Percentiles rank a stretch among this genome's conserved stretches.
phyloP scores from a whole-genome alignment of 2,888 invertebrate genomes.

The Mythimna albipuncta region DNA sequence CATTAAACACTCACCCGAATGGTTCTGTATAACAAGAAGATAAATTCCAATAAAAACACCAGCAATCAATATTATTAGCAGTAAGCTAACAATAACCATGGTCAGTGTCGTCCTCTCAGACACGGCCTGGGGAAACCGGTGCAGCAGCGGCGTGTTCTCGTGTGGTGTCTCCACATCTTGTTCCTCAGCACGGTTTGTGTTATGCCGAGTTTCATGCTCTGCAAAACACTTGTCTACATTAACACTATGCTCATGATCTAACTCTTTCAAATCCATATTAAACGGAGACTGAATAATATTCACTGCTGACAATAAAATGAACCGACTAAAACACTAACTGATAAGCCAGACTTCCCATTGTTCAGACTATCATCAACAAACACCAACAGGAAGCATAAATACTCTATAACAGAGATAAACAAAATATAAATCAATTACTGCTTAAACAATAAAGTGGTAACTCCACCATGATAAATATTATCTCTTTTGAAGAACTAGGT shows the following conservation, averaged over 20 bases:
- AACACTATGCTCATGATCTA: constrained; percentile 29
- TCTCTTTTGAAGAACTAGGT: not conserved
- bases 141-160: constrained; percentile 78
- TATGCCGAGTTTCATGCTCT: constrained; percentile 82
- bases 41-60: constrained; percentile 83
- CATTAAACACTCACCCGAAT: constrained; percentile 73
- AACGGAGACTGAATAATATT: constrained; percentile 11
- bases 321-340: constrained; percentile 41
- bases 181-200: constrained; percentile 68
- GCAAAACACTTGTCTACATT: constrained; percentile 50
- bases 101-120: constrained; percentile 64
- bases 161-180: constrained; percentile 44
- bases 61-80: constrained; percentile 75
- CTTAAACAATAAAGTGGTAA: constrained; percentile 59
- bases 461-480: constrained; percentile 49
- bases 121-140: constrained; percentile 67
- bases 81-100: constrained; percentile 70
- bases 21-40: constrained; percentile 78
- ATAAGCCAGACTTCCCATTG: constrained; percentile 49
- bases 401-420: constrained; percentile 49
- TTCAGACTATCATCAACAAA: constrained; percentile 54
- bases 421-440: constrained; percentile 55
- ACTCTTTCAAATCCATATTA: constrained; percentile 44
- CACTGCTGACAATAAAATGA: constrained; percentile 39
- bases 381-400: constrained; percentile 47